These are phyloP conservation scores for Spilosoma lubricipeda DNA, from an alignment of 2,888 invertebrate species.

Conservation along the genomic window DNA sequence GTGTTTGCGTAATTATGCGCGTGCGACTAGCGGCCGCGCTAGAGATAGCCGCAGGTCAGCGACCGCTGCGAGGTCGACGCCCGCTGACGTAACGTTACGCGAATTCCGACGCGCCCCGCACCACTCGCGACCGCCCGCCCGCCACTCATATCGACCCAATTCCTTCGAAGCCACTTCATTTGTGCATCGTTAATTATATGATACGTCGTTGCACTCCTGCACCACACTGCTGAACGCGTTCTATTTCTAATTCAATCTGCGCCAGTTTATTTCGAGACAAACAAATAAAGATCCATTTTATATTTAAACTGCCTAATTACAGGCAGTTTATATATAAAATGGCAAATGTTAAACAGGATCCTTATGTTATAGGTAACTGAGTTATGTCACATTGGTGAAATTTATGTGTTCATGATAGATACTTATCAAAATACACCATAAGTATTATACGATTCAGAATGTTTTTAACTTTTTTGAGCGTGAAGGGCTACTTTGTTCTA, in stretches of 20 bases:
- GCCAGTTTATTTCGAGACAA: constrained; percentile 59
- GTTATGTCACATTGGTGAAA: neutral
- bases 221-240: constrained; percentile 69
- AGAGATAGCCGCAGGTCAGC: constrained; percentile 84
- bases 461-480: neutral
- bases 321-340: constrained; percentile 21
- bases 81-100: constrained; percentile 86
- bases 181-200: constrained; percentile 84
- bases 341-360: neutral
- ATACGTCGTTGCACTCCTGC: constrained; percentile 69
- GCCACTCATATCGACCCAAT: constrained; percentile 79
- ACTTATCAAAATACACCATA: neutral
- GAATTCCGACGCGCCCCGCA: constrained; percentile 76
- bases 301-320: constrained; percentile 16
- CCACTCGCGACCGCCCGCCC: constrained; percentile 52
- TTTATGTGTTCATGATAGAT: neutral
- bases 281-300: constrained; percentile 37
- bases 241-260: constrained; percentile 74
- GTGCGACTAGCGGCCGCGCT: constrained; percentile 74
- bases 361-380: neutral
- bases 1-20: constrained; percentile 70
- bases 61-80: constrained; percentile 83
- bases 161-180: constrained; percentile 83
- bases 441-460: neutral
- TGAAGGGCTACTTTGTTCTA: neutral